Percentiles rank a stretch among this genome's conserved stretches.
These are phyloP conservation scores for Nerophis ophidion DNA, from an alignment of 2,113 vertebrate genomes.

Conservation along the genomic window DNA sequence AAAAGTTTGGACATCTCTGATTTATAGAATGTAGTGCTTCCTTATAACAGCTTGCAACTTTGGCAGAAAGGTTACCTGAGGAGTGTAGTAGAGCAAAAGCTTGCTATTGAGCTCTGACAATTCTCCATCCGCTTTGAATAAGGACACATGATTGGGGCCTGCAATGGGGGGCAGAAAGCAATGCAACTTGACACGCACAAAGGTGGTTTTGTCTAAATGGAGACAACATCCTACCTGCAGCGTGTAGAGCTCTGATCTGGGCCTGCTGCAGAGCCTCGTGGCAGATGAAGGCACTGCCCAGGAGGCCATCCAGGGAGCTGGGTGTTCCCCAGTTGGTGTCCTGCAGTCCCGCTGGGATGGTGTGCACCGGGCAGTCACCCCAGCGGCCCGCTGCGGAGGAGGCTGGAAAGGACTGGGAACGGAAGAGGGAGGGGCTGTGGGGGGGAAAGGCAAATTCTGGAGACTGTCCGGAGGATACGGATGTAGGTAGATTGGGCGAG, in stretches of 20 bases:
- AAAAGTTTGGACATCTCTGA: not conserved
- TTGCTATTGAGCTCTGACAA: constrained; percentile 80
- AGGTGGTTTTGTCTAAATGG: constrained; percentile 1
- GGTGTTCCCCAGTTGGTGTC: constrained; percentile 95
- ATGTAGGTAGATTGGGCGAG: constrained; percentile 55
- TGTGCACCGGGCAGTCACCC: constrained; percentile 78
- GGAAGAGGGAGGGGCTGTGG: constrained; percentile 68
- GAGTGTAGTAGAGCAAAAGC: constrained; percentile 91
- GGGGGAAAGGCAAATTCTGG: constrained; percentile 67
- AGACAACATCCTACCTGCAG: constrained; percentile 65
- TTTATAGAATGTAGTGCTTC: not conserved
- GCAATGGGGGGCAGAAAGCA: constrained; percentile 23
- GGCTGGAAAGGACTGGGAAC: constrained; percentile 88
- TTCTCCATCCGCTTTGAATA: constrained; percentile 85
- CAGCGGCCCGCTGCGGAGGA: constrained; percentile 64
- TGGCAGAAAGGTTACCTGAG: constrained; percentile 76
- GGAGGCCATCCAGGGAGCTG: constrained; percentile 88
- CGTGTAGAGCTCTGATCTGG: constrained; percentile 71
- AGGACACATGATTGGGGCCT: constrained; percentile 88
- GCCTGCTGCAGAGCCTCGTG: constrained; percentile 81
- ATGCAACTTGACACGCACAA: not conserved
- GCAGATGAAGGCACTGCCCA: constrained; percentile 90
- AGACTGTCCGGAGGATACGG: constrained; percentile 20
- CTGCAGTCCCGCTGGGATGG: constrained; percentile 84
- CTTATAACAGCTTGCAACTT: not conserved